A percentile compares a stretch with the other conserved stretches of the same genome.
Evolutionary conservation across 2,797 vertebrate genomes (phyloP).

Genomic region (Myotis planiceps): DNA sequence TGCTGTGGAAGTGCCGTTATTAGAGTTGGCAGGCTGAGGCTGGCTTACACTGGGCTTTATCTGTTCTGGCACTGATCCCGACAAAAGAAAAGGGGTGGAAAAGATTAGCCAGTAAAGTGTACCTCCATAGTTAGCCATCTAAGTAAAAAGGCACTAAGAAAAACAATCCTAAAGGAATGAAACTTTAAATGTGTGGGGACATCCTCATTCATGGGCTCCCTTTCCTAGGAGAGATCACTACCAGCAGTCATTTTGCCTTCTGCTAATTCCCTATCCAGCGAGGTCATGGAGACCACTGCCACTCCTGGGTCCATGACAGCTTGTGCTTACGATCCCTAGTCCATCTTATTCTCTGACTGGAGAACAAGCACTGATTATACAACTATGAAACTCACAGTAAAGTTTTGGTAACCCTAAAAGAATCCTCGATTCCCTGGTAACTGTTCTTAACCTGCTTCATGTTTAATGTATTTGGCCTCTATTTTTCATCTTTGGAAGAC

Average conservation of each 20-base stretch:
- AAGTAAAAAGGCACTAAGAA: conserved; percentile 64
- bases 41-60: conserved; percentile 92
- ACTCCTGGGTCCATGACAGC: not conserved
- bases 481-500: conserved; percentile 9
- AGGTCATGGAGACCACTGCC: not conserved
- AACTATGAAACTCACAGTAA: not conserved
- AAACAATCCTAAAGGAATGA: conserved; percentile 48
- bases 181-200: not conserved
- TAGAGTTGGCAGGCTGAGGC: conserved; percentile 92
- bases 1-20: conserved; percentile 90
- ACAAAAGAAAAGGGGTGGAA: conserved; percentile 79
- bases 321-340: not conserved
- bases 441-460: not conserved
- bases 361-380: not conserved
- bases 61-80: conserved; percentile 93
- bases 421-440: not conserved
- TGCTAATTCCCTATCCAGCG: not conserved
- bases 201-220: not conserved
- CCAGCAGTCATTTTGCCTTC: not conserved
- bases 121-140: conserved; percentile 57
- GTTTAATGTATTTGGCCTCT: not conserved
- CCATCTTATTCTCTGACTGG: not conserved
- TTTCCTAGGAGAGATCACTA: not conserved
- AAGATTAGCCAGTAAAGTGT: conserved; percentile 80
- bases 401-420: not conserved